Percentiles rank a stretch among this genome's conserved stretches.
Conservation (phyloP, 2,888 invertebrate genomes). For the Lasioglossum leucozonium region DNA sequence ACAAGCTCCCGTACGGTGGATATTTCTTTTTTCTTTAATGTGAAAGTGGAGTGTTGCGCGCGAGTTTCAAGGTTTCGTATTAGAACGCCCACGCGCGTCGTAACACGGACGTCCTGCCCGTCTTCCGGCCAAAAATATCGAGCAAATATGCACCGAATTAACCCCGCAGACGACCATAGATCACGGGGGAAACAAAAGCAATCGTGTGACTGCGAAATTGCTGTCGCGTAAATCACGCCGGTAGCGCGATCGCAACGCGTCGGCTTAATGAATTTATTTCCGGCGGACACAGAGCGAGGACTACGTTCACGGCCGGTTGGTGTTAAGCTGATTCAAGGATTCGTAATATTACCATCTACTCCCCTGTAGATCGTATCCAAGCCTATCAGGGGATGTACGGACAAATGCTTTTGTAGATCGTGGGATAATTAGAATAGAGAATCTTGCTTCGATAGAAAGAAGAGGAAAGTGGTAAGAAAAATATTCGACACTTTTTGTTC, state of each 20-base stretch:
- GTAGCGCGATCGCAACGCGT: background rate
- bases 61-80: background rate
- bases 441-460: background rate
- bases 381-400: background rate
- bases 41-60: too few relatives aligned
- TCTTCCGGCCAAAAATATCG: conserved; percentile 18
- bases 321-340: conserved; percentile 63
- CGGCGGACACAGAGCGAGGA: conserved; percentile 21
- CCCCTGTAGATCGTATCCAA: background rate
- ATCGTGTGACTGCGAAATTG: conserved; percentile 10
- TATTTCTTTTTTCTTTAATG: too few relatives aligned
- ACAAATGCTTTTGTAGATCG: background rate
- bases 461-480: too few relatives aligned
- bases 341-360: conserved; percentile 48
- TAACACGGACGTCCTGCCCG: background rate
- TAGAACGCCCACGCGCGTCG: background rate
- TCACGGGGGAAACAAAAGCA: background rate
- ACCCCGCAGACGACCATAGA: conserved; percentile 14
- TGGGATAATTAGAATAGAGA: background rate
- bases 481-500: background rate
- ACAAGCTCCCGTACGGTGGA: background rate
- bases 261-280: conserved; percentile 60
- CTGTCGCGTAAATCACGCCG: conserved; percentile 27
- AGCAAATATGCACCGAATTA: conserved; percentile 3
- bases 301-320: conserved; percentile 46